These are phyloP conservation scores for Ophiothrix spiculata DNA, from an alignment of 35 echinoderm and acorn worm species.

Conservation along the genomic window DNA sequence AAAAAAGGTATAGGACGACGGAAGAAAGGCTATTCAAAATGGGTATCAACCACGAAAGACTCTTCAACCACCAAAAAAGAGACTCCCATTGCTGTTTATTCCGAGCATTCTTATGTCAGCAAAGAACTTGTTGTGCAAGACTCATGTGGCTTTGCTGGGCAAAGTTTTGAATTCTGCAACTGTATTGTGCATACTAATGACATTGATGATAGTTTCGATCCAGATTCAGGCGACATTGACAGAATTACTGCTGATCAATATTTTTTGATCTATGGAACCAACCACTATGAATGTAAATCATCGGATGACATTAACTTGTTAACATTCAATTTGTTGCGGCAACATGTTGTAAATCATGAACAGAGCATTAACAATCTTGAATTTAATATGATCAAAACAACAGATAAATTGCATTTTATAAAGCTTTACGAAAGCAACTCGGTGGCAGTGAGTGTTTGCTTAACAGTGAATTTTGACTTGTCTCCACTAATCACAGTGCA, in stretches of 20 bases:
- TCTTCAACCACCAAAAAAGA: background rate
- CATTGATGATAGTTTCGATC: background rate
- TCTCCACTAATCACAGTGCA: background rate
- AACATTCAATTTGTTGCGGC: background rate
- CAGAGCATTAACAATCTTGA: background rate
- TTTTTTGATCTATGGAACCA: background rate
- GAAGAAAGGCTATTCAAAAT: no score
- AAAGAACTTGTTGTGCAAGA: background rate
- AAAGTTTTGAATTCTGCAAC: background rate
- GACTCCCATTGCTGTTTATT: background rate
- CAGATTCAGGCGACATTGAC: background rate
- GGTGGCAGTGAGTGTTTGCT: background rate
- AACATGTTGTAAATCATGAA: background rate
- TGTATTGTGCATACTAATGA: background rate
- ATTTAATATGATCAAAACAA: background rate
- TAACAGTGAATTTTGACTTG: background rate
- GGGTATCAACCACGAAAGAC: background rate
- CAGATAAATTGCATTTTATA: background rate
- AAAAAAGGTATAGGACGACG: no score
- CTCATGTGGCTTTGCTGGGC: background rate
- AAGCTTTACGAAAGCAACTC: background rate
- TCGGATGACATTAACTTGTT: background rate
- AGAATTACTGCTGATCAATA: background rate
- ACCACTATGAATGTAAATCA: background rate
- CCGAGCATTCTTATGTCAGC: background rate